Evolutionary conservation across 92 coral and sea anemone genomes (phyloP).

Genomic region (Epizoanthus stellaris): DNA sequence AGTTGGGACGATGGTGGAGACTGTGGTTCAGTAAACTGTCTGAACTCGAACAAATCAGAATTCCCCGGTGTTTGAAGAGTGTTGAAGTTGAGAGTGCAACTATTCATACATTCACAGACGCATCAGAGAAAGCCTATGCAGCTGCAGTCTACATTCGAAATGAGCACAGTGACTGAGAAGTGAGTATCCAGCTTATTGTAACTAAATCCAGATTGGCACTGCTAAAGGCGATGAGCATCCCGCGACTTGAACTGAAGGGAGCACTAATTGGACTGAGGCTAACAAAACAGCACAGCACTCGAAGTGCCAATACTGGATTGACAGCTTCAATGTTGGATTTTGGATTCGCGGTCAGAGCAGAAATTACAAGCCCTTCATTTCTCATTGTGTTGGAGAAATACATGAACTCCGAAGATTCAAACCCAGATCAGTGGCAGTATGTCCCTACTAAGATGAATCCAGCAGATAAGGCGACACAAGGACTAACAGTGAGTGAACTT

Average conservation of each 20-base stretch:
- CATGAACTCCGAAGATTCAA: constrained; percentile 60
- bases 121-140: constrained; percentile 67
- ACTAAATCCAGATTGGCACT: constrained; percentile 69
- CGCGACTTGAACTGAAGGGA: too few species aligned
- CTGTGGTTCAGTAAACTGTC: constrained; percentile 25
- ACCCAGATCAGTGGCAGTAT: constrained; percentile 66
- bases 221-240: too few species aligned
- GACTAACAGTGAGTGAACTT: too few species aligned
- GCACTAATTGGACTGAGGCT: constrained; percentile 63
- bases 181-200: constrained; percentile 46
- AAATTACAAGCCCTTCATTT: constrained; percentile 60
- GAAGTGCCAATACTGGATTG: constrained; percentile 46
- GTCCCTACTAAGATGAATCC: too few species aligned
- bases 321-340: constrained; percentile 59
- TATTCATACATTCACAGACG: too few species aligned
- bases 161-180: constrained; percentile 40
- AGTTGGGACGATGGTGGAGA: constrained; percentile 37
- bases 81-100: too few species aligned
- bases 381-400: constrained; percentile 62
- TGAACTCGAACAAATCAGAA: constrained; percentile 20
- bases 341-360: constrained; percentile 71
- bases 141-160: constrained; percentile 42
- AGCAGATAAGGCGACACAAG: too few species aligned
- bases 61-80: constrained; percentile 47
- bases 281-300: constrained; percentile 31